Percentiles rank a stretch among this genome's conserved stretches.
Evolutionary conservation across 1,140 invertebrate genomes (phyloP).

Genomic region (Caenorhabditis remanei): DNA sequence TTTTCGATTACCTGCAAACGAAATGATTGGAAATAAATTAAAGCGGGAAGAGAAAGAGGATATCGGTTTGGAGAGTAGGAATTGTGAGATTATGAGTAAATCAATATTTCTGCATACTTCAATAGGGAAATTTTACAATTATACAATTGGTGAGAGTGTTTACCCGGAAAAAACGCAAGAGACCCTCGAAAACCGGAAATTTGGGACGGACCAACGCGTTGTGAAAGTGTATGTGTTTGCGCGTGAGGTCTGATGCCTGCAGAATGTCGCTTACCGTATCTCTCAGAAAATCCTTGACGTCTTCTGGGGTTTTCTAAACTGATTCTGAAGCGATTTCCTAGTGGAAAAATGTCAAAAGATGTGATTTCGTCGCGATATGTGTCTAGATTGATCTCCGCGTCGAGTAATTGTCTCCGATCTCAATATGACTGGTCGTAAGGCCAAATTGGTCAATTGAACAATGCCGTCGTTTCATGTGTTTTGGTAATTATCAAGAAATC

Average conservation of each 20-base stretch:
- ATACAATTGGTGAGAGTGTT: neutral
- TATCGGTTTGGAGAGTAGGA: no score
- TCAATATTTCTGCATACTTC: neutral
- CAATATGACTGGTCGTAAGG: neutral
- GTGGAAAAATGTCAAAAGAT: neutral
- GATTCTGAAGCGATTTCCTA: neutral
- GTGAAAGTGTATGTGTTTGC: neutral
- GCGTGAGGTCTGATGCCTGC: constrained; percentile 5
- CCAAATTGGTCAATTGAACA: no score
- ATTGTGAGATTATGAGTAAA: neutral
- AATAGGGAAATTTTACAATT: neutral
- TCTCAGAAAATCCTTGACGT: neutral
- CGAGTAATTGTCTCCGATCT: neutral
- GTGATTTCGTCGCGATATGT: neutral
- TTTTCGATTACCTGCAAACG: constrained; percentile 16
- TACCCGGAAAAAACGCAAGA: neutral
- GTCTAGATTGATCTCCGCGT: constrained; percentile 6
- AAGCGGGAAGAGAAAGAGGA: no score
- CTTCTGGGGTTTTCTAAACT: neutral
- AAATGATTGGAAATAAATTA: neutral
- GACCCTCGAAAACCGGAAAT: constrained; percentile 5
- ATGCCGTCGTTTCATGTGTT: neutral
- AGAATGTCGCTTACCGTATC: constrained; percentile 11
- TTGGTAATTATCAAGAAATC: neutral
- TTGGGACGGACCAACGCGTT: neutral